Evolutionary conservation across 2,888 invertebrate genomes (phyloP).

Genomic region (Hirtodrosophila confusa): DNA sequence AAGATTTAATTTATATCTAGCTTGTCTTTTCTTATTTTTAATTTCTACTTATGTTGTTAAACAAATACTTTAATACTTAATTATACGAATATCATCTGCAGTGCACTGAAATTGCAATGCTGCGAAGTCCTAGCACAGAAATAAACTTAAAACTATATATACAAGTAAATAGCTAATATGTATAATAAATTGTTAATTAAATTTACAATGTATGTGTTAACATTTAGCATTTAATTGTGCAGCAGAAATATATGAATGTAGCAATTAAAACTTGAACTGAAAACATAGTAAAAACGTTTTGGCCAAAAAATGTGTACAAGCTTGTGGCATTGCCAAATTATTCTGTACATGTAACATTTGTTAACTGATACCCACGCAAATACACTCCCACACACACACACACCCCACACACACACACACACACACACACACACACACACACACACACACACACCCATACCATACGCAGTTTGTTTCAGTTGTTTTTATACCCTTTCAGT

Average conservation of each 20-base stretch:
- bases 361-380: constrained; percentile 15
- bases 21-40: too few species aligned
- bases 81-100: too few species aligned
- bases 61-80: too few species aligned
- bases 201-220: constrained; percentile 32
- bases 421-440: constrained; percentile 14
- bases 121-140: too few species aligned
- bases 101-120: too few species aligned
- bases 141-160: too few species aligned
- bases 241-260: not conserved
- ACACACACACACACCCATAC: constrained; percentile 3
- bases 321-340: constrained; percentile 61
- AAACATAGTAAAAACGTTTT: constrained; percentile 20
- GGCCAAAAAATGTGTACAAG: constrained; percentile 46
- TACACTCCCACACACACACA: constrained; percentile 14
- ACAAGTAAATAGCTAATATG: not conserved
- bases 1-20: too few species aligned
- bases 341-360: constrained; percentile 48
- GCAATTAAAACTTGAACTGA: constrained; percentile 19
- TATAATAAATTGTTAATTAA: constrained; percentile 54
- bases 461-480: too few species aligned
- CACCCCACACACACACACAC: constrained; percentile 4
- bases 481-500: too few species aligned
- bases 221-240: constrained; percentile 38
- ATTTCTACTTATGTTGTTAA: too few species aligned